Base-by-base conservation (phyloP, 2,797 vertebrate species). In the Tapera naevia region DNA sequence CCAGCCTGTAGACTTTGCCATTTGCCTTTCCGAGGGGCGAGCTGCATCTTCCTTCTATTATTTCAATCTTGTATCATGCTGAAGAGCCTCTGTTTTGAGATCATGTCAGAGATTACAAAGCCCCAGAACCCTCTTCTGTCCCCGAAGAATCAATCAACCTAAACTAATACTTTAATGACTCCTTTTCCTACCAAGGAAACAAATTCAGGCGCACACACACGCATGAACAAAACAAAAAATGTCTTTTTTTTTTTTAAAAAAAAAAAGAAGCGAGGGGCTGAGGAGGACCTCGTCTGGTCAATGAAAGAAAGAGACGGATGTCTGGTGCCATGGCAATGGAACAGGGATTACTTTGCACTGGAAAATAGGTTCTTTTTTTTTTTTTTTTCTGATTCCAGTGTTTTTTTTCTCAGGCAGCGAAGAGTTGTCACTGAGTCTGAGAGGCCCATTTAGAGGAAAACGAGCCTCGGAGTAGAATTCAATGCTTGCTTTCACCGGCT, bases 311-410 rank as follows among this genome's bases (percentile, higher is more conserved):
- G 98, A 98, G 97, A 96, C 96, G 95, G 95, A 96, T 97, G 98
- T 99, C 99, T 99, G 98, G 98, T 98, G 98, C 98, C 98, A 99
- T 99, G 98, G 99, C 98, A 99, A 98, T 99, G 91, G 97, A 85
- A 97, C 97, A 97, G 97, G 97, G 98, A 98, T 99, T 98, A 98
- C 98, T 98, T 98, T 98, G 98, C 98, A 98, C 98, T 97, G 95
- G 93, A 96, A 98, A 98, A 97, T 94, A 96, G 95, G 80, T 94
- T 96, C 87, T 7, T 95, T 96, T 94, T 86, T 93, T 93, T 84
- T 81, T 41, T 3, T 2, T 5, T 50, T 45, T 81, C 46, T 97
- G 95, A 88, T 86, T 88, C 79, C 48, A 79, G 86, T 76, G 86
- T 84, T 97, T 75, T 97, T 75, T 96, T 89, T 95, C 94, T 98